Evolutionary conservation across 2,888 invertebrate species (phyloP).

Genomic region (Pilophorus perplexus): DNA sequence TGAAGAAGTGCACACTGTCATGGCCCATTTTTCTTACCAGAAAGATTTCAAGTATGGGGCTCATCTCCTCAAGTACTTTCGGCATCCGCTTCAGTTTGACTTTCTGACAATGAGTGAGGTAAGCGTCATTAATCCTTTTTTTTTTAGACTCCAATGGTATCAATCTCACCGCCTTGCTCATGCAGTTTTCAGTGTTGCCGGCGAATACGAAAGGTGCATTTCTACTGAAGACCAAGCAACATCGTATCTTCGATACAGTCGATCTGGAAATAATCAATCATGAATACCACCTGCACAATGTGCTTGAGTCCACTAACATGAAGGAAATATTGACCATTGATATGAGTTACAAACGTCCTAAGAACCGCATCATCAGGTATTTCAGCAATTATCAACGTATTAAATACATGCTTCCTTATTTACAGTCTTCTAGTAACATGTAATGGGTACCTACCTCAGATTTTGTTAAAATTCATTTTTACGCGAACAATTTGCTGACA

Average conservation of each 20-base stretch:
- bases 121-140: no score
- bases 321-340: slow-evolving; percentile 46
- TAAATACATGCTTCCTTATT: background rate
- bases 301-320: slow-evolving; percentile 48
- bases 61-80: slow-evolving; percentile 47
- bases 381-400: no score
- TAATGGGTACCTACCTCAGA: no score
- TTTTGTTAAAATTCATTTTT: no score
- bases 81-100: slow-evolving; percentile 41
- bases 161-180: background rate
- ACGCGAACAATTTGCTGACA: no score
- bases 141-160: background rate
- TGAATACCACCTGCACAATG: slow-evolving; percentile 46
- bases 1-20: slow-evolving; percentile 60
- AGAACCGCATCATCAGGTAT: slow-evolving; percentile 27
- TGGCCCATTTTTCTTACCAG: slow-evolving; percentile 46
- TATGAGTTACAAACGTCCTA: slow-evolving; percentile 46
- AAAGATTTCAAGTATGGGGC: slow-evolving; percentile 46
- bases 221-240: slow-evolving; percentile 44
- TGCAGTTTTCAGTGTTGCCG: slow-evolving; percentile 38
- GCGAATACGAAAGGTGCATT: slow-evolving; percentile 41
- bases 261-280: slow-evolving; percentile 41
- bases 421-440: no score
- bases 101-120: slow-evolving; percentile 46
- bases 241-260: slow-evolving; percentile 45